phyloP scores from a whole-genome alignment of 2,888 invertebrate genomes.

The Parascotia fuliginaria region DNA sequence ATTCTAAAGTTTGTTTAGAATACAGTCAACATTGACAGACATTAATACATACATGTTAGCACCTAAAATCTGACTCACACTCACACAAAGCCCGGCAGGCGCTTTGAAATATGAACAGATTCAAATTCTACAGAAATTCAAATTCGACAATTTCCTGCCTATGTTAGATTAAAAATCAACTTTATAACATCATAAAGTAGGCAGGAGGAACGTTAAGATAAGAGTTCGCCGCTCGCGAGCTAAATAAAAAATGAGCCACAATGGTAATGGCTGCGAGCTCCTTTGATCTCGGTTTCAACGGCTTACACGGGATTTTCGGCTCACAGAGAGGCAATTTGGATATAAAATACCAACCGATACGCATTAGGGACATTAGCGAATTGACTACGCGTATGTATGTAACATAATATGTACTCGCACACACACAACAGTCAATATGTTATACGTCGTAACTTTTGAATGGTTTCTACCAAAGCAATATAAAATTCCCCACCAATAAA shows the following conservation, averaged over 20 bases:
- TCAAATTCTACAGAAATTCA: conserved; percentile 52
- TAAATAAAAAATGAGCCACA: conserved; percentile 86
- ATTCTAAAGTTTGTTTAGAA: no score
- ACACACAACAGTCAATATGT: background rate
- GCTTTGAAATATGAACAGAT: conserved; percentile 34
- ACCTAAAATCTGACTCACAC: no score
- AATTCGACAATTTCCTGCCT: conserved; percentile 66
- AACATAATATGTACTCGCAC: no score
- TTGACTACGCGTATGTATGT: conserved; percentile 63
- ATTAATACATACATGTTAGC: no score
- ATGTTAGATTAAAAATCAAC: conserved; percentile 84
- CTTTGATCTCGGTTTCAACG: conserved; percentile 84
- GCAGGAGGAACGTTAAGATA: conserved; percentile 77
- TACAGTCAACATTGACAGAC: no score
- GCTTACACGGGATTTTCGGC: conserved; percentile 80
- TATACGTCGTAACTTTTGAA: background rate
- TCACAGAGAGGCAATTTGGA: conserved; percentile 76
- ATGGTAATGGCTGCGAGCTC: conserved; percentile 77
- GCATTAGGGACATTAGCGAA: conserved; percentile 80
- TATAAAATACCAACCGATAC: conserved; percentile 79
- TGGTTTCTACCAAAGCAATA: conserved; percentile 30
- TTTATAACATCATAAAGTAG: conserved; percentile 85
- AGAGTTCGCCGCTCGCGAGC: conserved; percentile 68
- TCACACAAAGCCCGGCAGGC: no score
- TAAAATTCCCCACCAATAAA: conserved; percentile 62